These are phyloP conservation scores for Macrotrachela quadricornifera DNA, from an alignment of 1,140 invertebrate genomes.

Conservation along the genomic window DNA sequence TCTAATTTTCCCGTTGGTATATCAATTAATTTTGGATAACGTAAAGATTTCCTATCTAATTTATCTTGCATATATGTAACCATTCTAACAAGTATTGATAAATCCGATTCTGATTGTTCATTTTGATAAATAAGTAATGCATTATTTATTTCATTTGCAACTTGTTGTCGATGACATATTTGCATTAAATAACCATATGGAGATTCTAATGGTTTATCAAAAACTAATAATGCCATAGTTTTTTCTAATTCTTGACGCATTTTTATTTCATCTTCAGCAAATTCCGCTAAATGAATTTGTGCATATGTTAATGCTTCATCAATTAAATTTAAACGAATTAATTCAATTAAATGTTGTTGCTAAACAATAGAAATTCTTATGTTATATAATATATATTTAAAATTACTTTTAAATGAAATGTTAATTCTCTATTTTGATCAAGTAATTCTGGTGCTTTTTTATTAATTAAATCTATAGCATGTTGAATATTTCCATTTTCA, in stretches of 20 bases:
- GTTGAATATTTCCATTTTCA: constrained; percentile 69
- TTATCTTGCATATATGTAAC: constrained; percentile 86
- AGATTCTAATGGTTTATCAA: constrained; percentile 77
- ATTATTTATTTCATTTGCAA: constrained; percentile 86
- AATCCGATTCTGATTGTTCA: constrained; percentile 56
- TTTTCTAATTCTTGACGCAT: constrained; percentile 40
- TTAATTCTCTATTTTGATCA: constrained; percentile 77
- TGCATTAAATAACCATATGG: constrained; percentile 85
- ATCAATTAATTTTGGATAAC: constrained; percentile 76
- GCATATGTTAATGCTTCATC: constrained; percentile 82
- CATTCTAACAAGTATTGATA: constrained; percentile 70
- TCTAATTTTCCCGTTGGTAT: constrained; percentile 50
- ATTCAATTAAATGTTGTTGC: constrained; percentile 81
- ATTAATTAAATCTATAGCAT: constrained; percentile 77
- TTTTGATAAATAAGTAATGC: constrained; percentile 78
- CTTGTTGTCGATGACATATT: constrained; percentile 61
- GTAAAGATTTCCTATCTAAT: constrained; percentile 68
- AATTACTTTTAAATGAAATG: constrained; percentile 69
- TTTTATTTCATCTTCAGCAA: constrained; percentile 60
- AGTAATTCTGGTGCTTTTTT: constrained; percentile 76
- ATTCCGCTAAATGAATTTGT: constrained; percentile 67
- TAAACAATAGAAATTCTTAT: constrained; percentile 25
- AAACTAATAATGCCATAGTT: constrained; percentile 76
- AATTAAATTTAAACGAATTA: constrained; percentile 67
- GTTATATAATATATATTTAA: not conserved